Evolutionary conservation across 2,113 vertebrate genomes (phyloP).

Genomic region (Perca schrenkii): DNA sequence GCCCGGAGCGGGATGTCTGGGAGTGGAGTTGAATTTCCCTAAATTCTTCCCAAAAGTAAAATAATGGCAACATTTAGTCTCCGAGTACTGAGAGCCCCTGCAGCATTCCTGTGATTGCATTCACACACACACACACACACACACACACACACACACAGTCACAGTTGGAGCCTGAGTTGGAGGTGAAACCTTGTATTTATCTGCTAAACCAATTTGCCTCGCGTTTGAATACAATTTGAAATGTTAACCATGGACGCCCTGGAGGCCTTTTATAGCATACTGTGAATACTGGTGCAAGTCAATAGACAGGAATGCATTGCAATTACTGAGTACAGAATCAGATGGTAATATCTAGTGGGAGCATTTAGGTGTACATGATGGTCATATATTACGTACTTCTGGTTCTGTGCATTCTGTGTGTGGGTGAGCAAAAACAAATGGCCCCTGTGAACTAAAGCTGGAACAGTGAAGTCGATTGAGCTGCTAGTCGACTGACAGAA

Average conservation of each 20-base stretch:
- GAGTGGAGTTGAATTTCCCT: slow-evolving; percentile 51
- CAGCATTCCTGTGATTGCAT: slow-evolving; percentile 45
- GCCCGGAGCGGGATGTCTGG: slow-evolving; percentile 44
- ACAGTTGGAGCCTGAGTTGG: slow-evolving; percentile 39
- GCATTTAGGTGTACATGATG: not conserved
- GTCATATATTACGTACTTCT: not conserved
- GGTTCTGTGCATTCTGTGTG: not conserved
- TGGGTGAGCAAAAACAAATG: not conserved
- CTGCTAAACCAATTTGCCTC: slow-evolving; percentile 55
- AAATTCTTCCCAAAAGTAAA: slow-evolving; percentile 67
- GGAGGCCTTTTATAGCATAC: slow-evolving; percentile 26
- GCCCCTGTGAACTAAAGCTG: not conserved
- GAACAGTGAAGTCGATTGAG: not conserved
- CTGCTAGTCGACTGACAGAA: not conserved
- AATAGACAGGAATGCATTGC: not conserved
- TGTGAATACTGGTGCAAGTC: slow-evolving; percentile 14
- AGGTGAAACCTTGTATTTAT: slow-evolving; percentile 62
- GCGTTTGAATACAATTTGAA: slow-evolving; percentile 39
- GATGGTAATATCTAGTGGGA: not conserved
- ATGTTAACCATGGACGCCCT: slow-evolving; percentile 42
- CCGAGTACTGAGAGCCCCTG: slow-evolving; percentile 38
- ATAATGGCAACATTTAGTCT: slow-evolving; percentile 65
- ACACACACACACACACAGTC: not conserved
- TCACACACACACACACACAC: not conserved
- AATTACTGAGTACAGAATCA: not conserved